Percentiles rank a stretch among this genome's conserved stretches.
Evolutionary conservation across 1,140 invertebrate genomes (phyloP).

Genomic region (Drosophila pachea): DNA sequence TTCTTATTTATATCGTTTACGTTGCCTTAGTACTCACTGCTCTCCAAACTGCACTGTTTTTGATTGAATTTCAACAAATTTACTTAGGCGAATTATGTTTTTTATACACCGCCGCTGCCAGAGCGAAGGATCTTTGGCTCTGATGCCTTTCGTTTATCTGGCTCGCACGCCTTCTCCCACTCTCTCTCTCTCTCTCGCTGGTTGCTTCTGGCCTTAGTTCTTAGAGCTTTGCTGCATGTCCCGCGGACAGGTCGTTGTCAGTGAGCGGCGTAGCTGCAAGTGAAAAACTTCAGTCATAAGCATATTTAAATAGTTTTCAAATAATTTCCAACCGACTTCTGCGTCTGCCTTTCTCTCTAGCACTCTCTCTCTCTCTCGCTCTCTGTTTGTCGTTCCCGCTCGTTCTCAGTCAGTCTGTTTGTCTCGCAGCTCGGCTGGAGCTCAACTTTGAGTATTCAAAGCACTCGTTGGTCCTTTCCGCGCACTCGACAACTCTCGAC

Average conservation of each 20-base stretch:
- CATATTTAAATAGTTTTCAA: slow-evolving; percentile 61
- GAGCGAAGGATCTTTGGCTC: neutral
- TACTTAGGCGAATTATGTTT: slow-evolving; percentile 51
- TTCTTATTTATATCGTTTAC: slow-evolving; percentile 3
- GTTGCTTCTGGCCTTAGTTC: neutral
- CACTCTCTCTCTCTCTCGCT: neutral
- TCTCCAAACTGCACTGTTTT: slow-evolving; percentile 8
- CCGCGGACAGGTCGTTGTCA: slow-evolving; percentile 6
- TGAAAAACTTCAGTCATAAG: slow-evolving; percentile 48
- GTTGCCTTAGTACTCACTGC: neutral
- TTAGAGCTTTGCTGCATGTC: neutral
- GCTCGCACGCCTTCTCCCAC: neutral
- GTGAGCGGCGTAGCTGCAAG: slow-evolving; percentile 24
- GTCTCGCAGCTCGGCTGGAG: neutral
- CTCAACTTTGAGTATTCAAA: slow-evolving; percentile 1
- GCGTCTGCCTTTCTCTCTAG: neutral
- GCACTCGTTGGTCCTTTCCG: neutral
- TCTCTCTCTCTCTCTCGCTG: neutral
- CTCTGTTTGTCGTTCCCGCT: no score
- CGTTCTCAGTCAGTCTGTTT: neutral
- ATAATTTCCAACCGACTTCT: slow-evolving; percentile 28
- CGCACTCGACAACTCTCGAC: slow-evolving; percentile 33
- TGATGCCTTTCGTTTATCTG: neutral
- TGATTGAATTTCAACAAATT: slow-evolving; percentile 52
- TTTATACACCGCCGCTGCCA: slow-evolving; percentile 17